phyloP scores from a whole-genome alignment of 2,113 vertebrate species.

The Progne subis region DNA sequence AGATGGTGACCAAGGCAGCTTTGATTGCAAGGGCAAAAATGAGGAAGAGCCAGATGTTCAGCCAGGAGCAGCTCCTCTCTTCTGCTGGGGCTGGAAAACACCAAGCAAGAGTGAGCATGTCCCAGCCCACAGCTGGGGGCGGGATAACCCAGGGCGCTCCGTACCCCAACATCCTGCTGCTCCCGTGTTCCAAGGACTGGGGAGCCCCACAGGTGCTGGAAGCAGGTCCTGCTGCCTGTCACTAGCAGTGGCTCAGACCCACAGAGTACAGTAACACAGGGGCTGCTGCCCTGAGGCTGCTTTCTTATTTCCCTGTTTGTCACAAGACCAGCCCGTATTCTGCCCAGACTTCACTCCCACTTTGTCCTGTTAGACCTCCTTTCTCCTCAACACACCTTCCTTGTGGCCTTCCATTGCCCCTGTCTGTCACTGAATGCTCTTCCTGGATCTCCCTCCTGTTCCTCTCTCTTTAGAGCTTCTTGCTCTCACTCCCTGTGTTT shows the following conservation, averaged over 20 bases:
- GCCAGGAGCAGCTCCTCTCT: not conserved
- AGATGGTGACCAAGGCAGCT: not conserved
- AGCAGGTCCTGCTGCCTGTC: not conserved
- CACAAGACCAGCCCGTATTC: not conserved
- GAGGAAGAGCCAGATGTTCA: not conserved
- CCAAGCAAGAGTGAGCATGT: not conserved
- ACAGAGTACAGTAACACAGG: not conserved
- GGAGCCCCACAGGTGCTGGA: not conserved
- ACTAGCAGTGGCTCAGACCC: not conserved
- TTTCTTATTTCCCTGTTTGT: not conserved
- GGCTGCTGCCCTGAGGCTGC: not conserved
- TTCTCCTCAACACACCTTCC: not conserved
- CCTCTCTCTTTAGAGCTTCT: not conserved
- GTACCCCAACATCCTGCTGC: fast-evolving
- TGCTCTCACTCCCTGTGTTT: too few relatives aligned
- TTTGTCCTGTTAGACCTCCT: not conserved
- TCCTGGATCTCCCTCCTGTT: not conserved
- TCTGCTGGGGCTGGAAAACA: constrained; percentile 7
- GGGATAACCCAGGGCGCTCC: not conserved
- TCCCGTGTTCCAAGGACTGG: not conserved
- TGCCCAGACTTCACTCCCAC: not conserved
- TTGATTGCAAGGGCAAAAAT: not conserved
- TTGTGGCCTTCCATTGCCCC: not conserved
- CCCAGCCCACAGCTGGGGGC: fast-evolving
- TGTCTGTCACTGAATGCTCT: not conserved